Evolutionary conservation across 1,140 invertebrate species (phyloP).

Genomic region (Olivierus martensii): DNA sequence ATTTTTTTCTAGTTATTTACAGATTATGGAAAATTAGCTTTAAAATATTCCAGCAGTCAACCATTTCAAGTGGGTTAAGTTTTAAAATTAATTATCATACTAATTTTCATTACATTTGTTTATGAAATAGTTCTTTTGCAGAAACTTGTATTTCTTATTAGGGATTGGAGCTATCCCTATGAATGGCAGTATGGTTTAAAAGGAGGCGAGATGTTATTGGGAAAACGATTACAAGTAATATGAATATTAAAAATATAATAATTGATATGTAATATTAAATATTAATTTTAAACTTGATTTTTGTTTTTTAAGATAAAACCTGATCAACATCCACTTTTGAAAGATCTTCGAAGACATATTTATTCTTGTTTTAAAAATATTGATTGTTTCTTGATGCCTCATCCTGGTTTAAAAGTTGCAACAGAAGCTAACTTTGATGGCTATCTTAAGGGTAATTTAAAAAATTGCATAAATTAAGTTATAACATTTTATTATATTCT

Average conservation of each 20-base stretch:
- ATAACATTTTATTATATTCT: too few species aligned
- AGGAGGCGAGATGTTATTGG: conserved; percentile 74
- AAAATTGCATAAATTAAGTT: too few species aligned
- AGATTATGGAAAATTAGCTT: conserved; percentile 86
- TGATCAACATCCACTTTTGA: conserved; percentile 85
- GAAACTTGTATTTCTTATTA: conserved; percentile 82
- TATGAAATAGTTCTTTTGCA: conserved; percentile 42
- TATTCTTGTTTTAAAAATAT: conserved; percentile 89
- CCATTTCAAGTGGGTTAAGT: too few species aligned
- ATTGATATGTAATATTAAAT: too few species aligned
- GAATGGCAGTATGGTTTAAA: conserved; percentile 81
- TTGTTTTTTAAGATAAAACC: conserved; percentile 46
- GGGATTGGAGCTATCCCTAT: conserved; percentile 98
- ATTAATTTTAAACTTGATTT: not conserved
- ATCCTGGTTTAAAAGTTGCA: conserved; percentile 91
- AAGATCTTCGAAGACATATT: conserved; percentile 87
- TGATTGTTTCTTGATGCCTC: conserved; percentile 93
- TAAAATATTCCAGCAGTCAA: conserved; percentile 26
- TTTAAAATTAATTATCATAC: too few species aligned
- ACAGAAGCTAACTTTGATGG: conserved; percentile 94
- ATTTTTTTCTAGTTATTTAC: conserved; percentile 66
- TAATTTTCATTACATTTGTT: too few species aligned
- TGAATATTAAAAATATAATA: too few species aligned
- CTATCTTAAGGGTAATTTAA: not conserved
- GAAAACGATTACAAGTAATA: conserved; percentile 62